Percentiles rank a stretch among this genome's conserved stretches.
phyloP scores from a whole-genome alignment of 1,140 invertebrate species.

The Lordiphosa clarofinis region DNA sequence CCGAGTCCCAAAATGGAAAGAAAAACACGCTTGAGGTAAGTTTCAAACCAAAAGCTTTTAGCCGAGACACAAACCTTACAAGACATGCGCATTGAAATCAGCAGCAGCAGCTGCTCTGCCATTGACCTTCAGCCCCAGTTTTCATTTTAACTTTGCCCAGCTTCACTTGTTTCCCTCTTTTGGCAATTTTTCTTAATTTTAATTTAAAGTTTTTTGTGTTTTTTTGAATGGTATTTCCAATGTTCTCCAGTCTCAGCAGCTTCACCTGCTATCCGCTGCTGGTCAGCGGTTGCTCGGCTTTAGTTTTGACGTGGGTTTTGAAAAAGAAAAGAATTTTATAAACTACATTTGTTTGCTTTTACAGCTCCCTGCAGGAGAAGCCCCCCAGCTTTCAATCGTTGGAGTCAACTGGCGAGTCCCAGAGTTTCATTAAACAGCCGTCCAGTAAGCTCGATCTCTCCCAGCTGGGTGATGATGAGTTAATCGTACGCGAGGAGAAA shows the following conservation, averaged over 20 bases:
- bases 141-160: slow-evolving; percentile 49
- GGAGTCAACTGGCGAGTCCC: slow-evolving; percentile 43
- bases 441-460: slow-evolving; percentile 47
- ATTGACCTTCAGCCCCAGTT: slow-evolving; percentile 68
- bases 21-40: slow-evolving; percentile 52
- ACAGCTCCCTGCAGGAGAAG: slow-evolving; percentile 70
- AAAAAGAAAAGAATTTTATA: too few species aligned
- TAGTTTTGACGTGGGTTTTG: slow-evolving; percentile 63
- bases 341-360: neutral
- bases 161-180: slow-evolving; percentile 34
- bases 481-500: slow-evolving; percentile 73
- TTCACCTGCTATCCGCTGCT: slow-evolving; percentile 77
- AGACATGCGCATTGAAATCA: slow-evolving; percentile 42
- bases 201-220: slow-evolving; percentile 50
- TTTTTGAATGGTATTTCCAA: slow-evolving; percentile 54
- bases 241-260: slow-evolving; percentile 74
- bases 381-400: slow-evolving; percentile 49
- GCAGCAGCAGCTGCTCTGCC: slow-evolving; percentile 3
- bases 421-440: slow-evolving; percentile 69
- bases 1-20: slow-evolving; percentile 57
- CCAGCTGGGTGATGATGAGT: slow-evolving; percentile 60
- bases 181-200: slow-evolving; percentile 42
- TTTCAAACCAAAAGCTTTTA: slow-evolving; percentile 30
- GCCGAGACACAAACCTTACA: slow-evolving; percentile 17
- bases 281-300: slow-evolving; percentile 73